Evolutionary conservation across 2,888 invertebrate species (phyloP).

Genomic region (Chymomyza caudatula): DNA sequence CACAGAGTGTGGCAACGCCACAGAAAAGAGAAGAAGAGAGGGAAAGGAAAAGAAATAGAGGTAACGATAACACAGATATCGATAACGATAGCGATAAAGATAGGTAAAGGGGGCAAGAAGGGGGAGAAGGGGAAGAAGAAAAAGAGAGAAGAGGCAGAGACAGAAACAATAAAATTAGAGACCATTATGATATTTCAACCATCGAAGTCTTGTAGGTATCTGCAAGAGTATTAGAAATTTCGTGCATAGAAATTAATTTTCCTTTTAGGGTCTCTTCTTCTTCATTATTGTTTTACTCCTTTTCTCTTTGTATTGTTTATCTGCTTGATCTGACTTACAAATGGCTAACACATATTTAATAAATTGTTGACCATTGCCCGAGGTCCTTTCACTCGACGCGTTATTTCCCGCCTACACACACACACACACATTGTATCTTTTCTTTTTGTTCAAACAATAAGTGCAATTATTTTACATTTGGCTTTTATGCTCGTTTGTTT

Average conservation of each 20-base stretch:
- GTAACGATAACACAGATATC: no score
- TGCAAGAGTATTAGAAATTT: neutral
- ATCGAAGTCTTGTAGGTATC: neutral
- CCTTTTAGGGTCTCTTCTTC: neutral
- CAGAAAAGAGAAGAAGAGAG: no score
- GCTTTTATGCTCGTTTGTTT: conserved; percentile 35
- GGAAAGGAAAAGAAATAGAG: no score
- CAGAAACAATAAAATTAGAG: no score
- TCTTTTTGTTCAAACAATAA: conserved; percentile 7
- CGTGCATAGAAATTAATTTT: neutral
- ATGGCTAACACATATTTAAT: conserved; percentile 50
- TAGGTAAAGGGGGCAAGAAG: no score
- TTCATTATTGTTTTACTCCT: neutral
- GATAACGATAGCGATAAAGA: no score
- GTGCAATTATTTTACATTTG: conserved; percentile 34
- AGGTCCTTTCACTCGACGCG: conserved; percentile 19
- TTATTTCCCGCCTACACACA: neutral
- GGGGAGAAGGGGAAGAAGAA: no score
- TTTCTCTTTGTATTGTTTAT: neutral
- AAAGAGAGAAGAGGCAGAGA: no score
- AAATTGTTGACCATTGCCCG: conserved; percentile 26
- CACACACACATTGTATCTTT: neutral
- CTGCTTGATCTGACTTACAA: conserved; percentile 20
- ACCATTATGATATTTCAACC: no score
- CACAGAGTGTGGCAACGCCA: no score